phyloP scores from a whole-genome alignment of 2,113 vertebrate species.

The Heterotilapia buettikoferi region DNA sequence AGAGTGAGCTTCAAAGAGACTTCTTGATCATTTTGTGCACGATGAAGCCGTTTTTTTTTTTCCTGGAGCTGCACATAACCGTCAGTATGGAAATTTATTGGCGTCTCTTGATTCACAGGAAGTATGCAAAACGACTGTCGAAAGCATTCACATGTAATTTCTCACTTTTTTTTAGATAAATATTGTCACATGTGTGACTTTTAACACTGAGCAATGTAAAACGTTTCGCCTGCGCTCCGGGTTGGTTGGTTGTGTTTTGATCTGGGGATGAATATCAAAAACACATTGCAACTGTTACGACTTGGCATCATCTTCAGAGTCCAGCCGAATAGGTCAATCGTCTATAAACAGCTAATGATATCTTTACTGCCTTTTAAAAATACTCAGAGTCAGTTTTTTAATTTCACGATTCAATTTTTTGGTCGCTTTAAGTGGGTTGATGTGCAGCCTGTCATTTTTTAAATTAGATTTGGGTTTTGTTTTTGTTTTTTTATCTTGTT shows the following conservation, averaged over 20 bases:
- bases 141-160: neutral
- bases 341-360: neutral
- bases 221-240: neutral
- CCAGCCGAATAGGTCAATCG: neutral
- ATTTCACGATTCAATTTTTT: neutral
- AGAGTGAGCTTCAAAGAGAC: neutral
- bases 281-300: neutral
- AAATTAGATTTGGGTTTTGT: neutral
- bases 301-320: neutral
- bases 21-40: neutral
- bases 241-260: neutral
- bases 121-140: constrained; percentile 12
- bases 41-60: neutral
- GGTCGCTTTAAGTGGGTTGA: neutral
- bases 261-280: neutral
- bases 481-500: neutral
- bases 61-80: neutral
- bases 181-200: neutral
- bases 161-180: neutral
- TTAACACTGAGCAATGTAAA: neutral
- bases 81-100: constrained; percentile 13
- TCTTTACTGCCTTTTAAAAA: neutral
- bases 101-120: neutral
- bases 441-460: neutral
- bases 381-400: neutral